Evolutionary conservation across 2,113 vertebrate genomes (phyloP).

Genomic region (Bufo gargarizans): DNA sequence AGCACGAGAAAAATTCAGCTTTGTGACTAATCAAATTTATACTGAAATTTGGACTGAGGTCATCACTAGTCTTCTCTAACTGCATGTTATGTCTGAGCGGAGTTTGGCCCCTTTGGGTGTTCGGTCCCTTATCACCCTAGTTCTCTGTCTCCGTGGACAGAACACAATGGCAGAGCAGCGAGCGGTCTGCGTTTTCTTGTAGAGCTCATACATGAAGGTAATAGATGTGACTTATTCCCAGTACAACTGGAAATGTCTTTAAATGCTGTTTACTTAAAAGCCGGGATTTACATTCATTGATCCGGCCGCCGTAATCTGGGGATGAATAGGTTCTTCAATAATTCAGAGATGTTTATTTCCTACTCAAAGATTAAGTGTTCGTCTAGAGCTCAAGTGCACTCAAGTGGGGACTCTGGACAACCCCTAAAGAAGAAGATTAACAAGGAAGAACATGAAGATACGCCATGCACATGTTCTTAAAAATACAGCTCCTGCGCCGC

Average conservation of each 20-base stretch:
- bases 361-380: not conserved
- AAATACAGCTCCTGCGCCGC: not conserved
- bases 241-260: not conserved
- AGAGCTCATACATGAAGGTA: no score
- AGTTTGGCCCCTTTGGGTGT: no score
- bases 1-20: no score
- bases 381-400: not conserved
- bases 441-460: not conserved
- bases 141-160: no score
- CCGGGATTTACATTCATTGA: not conserved
- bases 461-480: not conserved
- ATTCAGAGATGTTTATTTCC: not conserved
- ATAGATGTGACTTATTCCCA: not conserved
- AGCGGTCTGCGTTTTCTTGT: no score
- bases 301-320: not conserved
- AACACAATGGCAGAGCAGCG: no score
- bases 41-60: no score
- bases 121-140: no score
- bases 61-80: no score
- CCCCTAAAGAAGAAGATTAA: not conserved
- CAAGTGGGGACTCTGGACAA: not conserved
- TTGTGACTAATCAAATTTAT: no score
- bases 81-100: no score
- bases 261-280: conserved; percentile 11
- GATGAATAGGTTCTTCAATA: not conserved